Evolutionary conservation across 2,113 vertebrate genomes (phyloP).

Genomic region (Epinephelus lanceolatus): DNA sequence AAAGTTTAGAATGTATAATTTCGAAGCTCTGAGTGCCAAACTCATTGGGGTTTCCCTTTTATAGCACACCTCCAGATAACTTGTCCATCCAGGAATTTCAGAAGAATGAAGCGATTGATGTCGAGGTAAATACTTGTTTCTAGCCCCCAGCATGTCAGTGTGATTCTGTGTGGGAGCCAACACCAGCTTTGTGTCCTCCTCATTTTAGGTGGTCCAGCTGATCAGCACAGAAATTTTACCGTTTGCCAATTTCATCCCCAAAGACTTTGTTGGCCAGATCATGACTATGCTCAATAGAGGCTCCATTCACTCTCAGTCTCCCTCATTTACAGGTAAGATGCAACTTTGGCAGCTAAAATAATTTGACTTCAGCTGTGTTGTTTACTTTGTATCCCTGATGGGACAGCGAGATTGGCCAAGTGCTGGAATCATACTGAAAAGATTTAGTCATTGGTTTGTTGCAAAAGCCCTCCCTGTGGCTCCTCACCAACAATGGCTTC

Average conservation of each 20-base stretch:
- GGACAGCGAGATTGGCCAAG: background rate
- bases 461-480: background rate
- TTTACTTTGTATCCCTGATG: background rate
- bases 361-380: background rate
- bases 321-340: constrained; percentile 95
- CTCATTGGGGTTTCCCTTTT: constrained; percentile 8
- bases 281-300: constrained; percentile 99
- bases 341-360: background rate
- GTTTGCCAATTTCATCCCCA: constrained; percentile 99
- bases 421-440: background rate
- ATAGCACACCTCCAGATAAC: constrained; percentile 95
- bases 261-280: constrained; percentile 98
- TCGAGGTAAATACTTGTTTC: constrained; percentile 86
- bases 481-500: constrained; percentile 13
- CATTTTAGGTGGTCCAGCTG: constrained; percentile 94
- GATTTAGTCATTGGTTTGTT: background rate
- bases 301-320: constrained; percentile 98
- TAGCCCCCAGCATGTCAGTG: background rate
- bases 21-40: background rate
- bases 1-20: background rate
- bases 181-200: background rate
- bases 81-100: constrained; percentile 99
- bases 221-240: constrained; percentile 98
- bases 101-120: constrained; percentile 97
- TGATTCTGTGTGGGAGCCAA: background rate